Evolutionary conservation across 2,113 vertebrate species (phyloP).

Genomic region (Empidonax traillii): DNA sequence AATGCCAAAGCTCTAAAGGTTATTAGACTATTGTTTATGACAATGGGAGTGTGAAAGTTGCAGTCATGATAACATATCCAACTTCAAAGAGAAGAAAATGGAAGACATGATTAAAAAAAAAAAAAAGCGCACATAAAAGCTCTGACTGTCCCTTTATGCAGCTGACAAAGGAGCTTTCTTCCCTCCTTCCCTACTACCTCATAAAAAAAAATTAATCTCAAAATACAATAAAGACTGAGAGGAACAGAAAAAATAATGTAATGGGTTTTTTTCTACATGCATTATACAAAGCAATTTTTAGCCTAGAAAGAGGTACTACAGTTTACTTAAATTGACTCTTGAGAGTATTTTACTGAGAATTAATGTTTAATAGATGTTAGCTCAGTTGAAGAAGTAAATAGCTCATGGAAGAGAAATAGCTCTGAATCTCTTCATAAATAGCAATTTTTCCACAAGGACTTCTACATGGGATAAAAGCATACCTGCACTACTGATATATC

Average conservation of each 20-base stretch:
- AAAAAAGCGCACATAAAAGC: background rate
- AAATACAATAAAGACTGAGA: background rate
- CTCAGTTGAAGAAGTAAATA: constrained; percentile 20
- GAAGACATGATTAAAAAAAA: background rate
- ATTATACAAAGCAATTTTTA: constrained; percentile 22
- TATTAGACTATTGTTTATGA: background rate
- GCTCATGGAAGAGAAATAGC: background rate
- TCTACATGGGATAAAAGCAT: background rate
- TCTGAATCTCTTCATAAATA: constrained; percentile 9
- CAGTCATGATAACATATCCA: background rate
- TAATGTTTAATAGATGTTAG: constrained; percentile 51
- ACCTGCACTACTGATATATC: background rate
- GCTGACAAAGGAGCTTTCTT: constrained; percentile 1
- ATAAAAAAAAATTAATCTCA: background rate
- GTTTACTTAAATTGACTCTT: constrained; percentile 40
- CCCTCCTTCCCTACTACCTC: background rate
- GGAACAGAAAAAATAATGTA: background rate
- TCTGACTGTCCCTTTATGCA: background rate
- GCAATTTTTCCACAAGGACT: background rate
- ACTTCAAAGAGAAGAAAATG: background rate
- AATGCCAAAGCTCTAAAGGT: background rate
- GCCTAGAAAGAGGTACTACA: background rate
- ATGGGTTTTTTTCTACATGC: background rate
- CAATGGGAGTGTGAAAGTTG: background rate
- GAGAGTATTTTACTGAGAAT: constrained; percentile 14